Percentiles rank a stretch among this genome's conserved stretches.
These are phyloP conservation scores for Trachops cirrhosus DNA, from an alignment of 2,797 vertebrate species.

Conservation along the genomic window DNA sequence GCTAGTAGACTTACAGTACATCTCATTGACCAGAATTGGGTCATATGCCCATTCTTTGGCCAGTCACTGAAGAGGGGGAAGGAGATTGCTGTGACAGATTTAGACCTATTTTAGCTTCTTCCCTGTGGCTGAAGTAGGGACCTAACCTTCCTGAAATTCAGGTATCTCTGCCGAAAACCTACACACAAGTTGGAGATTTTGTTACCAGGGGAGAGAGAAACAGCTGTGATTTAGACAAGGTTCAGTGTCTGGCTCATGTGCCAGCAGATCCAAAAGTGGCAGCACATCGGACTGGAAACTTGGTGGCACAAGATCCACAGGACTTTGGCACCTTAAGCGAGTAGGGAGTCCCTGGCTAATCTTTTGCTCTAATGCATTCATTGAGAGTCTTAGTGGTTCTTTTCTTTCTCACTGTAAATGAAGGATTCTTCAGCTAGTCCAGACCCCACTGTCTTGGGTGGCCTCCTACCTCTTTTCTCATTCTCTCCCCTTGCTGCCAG, in stretches of 20 bases:
- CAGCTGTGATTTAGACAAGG: not conserved
- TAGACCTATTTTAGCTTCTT: not conserved
- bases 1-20: not conserved
- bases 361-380: not conserved
- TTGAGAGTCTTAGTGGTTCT: not conserved
- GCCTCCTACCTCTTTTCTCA: not conserved
- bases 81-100: not conserved
- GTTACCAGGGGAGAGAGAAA: not conserved
- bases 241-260: not conserved
- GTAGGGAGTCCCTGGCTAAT: not conserved
- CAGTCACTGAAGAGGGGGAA: not conserved
- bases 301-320: not conserved
- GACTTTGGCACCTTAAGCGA: not conserved
- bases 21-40: not conserved
- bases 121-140: not conserved
- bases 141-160: slow-evolving; percentile 13
- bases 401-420: not conserved
- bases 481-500: not conserved
- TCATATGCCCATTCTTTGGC: not conserved
- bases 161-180: not conserved
- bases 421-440: not conserved
- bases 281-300: not conserved
- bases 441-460: not conserved
- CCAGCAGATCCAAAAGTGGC: not conserved
- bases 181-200: not conserved